Evolutionary conservation across 1,140 invertebrate genomes (phyloP), one percentile per base, ranked within the genome.

Genomic region (Pogonus chalceus): DNA sequence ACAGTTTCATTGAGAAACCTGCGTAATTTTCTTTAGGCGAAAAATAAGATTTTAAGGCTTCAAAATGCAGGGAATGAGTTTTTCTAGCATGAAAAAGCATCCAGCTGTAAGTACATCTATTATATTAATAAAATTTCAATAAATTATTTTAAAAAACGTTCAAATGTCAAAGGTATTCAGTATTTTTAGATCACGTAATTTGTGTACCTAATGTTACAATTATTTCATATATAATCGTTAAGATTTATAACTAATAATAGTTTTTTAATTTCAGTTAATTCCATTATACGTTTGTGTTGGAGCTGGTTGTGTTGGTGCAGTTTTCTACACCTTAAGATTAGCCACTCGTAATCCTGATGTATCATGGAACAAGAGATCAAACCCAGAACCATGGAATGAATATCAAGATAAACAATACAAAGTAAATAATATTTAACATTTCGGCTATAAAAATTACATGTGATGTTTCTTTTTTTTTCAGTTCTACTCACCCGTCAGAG

Each of bases 361-460:
- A 12, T 74, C 83, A 47, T 92, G 88, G 88, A 78, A 78, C 58
- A 77, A 76, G 39, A 79, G 75, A 43, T 68, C 63, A 20, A 88
- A 88, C 62, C 79, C 82, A 2, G 85, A 89, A 63, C 88, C 90
- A 2, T 89, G 86, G 82, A 74, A 92, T 60, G 79, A 83, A 54
- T 92, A 87, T 66, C 74, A 76, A 49, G 71, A 80, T 50, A 91
- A 89, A 65, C 83, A 87, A 61, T 90, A 92, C 65, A 91, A 91
- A 79, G 88, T 90, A 73, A 46, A 52, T 24, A 20, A 23, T 20
- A 18, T 1, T 37, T 4, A 46, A 43, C 43, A 20, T 48, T 12
- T 2, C 16, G 23, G 9, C 12, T 18, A 22, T 7, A 23, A 14
- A 43, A 37, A 49, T 26, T 51, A 20, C 35, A 47, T 58, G 57